Evolutionary conservation across 2,797 vertebrate genomes (phyloP).

Genomic region (Melanogrammus aeglefinus): DNA sequence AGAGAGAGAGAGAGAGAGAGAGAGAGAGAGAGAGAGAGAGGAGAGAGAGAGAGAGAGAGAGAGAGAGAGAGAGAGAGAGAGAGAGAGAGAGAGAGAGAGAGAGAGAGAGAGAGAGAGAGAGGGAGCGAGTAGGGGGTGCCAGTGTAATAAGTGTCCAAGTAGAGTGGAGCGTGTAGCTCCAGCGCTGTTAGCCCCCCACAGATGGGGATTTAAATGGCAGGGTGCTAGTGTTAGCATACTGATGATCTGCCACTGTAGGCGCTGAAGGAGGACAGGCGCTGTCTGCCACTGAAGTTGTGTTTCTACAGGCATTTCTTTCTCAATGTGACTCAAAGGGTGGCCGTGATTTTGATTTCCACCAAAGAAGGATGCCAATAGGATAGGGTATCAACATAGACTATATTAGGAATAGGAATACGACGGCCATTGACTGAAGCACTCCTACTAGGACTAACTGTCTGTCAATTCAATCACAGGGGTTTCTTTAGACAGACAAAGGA

Average conservation of each 20-base stretch:
- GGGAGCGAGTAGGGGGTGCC: constrained; percentile 21
- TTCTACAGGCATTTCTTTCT: constrained; percentile 44
- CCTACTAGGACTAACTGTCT: no score
- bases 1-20: background rate
- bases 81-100: background rate
- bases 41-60: background rate
- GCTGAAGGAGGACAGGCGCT: constrained; percentile 8
- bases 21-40: background rate
- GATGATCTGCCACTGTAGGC: constrained; percentile 17
- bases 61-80: background rate
- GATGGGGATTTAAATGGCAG: constrained; percentile 38
- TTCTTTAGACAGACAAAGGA: background rate
- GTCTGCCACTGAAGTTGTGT: constrained; percentile 39
- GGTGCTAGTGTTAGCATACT: constrained; percentile 35
- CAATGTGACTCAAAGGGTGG: constrained; percentile 50
- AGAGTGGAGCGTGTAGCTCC: constrained; percentile 35
- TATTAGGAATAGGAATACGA: no score
- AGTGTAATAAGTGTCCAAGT: constrained; percentile 48
- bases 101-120: background rate
- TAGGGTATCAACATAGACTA: background rate
- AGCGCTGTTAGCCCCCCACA: constrained; percentile 22
- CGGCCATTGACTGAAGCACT: no score
- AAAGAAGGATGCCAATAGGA: constrained; percentile 25
- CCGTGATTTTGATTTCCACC: constrained; percentile 38
- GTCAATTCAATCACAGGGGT: background rate